Evolutionary conservation across 2,888 invertebrate genomes (phyloP).

Genomic region (Antheraea yamamai): DNA sequence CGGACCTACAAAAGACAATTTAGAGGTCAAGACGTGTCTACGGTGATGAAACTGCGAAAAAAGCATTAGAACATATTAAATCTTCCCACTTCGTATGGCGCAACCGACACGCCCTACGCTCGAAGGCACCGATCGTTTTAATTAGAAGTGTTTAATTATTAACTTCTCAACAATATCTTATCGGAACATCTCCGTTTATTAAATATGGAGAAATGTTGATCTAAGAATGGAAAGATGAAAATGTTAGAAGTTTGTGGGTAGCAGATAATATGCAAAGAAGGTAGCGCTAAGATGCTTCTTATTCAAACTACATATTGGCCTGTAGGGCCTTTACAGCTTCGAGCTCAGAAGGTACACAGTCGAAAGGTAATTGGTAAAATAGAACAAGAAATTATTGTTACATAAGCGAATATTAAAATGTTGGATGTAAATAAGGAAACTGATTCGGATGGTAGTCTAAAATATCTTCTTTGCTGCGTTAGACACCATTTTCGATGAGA

Average conservation of each 20-base stretch:
- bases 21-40: slow-evolving; percentile 29
- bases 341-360: no score
- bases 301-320: no score
- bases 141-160: slow-evolving; percentile 16
- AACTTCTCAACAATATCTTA: not conserved
- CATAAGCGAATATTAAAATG: no score
- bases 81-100: slow-evolving; percentile 73
- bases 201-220: not conserved
- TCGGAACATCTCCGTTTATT: not conserved
- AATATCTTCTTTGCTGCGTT: no score
- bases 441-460: no score
- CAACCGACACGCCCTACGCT: slow-evolving; percentile 68
- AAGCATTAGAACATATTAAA: slow-evolving; percentile 77
- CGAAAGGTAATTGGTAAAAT: no score
- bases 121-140: slow-evolving; percentile 47
- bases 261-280: not conserved
- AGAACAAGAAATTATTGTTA: no score
- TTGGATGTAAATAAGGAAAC: no score
- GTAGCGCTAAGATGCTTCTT: no score
- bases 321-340: no score
- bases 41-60: slow-evolving; percentile 71
- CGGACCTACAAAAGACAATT: slow-evolving; percentile 24
- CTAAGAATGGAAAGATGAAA: not conserved
- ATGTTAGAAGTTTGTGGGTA: not conserved
- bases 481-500: no score